Base-by-base conservation (phyloP, 2,888 invertebrate genomes). In the Sepiola atlantica region DNA sequence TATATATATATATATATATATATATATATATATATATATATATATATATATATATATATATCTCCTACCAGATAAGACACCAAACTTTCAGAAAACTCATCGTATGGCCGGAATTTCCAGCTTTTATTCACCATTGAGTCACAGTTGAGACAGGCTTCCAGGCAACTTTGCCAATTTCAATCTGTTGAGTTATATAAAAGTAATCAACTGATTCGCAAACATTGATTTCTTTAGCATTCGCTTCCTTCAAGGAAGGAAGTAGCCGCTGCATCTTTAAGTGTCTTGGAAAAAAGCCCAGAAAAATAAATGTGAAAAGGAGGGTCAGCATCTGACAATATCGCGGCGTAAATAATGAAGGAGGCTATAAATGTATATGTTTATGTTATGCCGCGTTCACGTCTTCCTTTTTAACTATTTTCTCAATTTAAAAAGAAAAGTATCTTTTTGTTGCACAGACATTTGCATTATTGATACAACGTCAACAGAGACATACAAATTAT, bases 141-240 rank as follows among this genome's bases (percentile, higher is more conserved):
- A 77, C 77, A 77, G n/a, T n/a, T 28, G 77, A 28, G 1, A 12
- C 12, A n/a, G n/a, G n/a, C 77, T 77, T 77, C n/a, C n/a, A 77
- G n/a, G 18, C 18, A 77, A 77, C 16, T 16, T 16, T 77, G 77
- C 77, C 77, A 77, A 77, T 77, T 77, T 77, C 32, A n/a, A n/a
- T n/a, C 14, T 77, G 77, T 4, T 77, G 77, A n/a, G n/a, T n/a
- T 77, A 77, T 77, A 77, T n/a, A 32, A 77, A 77, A n/a, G 77
- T n/a, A 77, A 77, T 77, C 77, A 77, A 77, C n/a, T 77, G 77
- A 32, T 77, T 77, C n/a, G n/a, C 77, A 77, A 77, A n/a, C n/a
- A 77, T n/a, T n/a, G 77, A 77, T 77, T 77, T 77, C 77, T n/a
- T n/a, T 16, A n/a, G 77, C 32, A n/a, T 77, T 77, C 77, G 18